Conservation (phyloP, 1,140 invertebrate genomes). For the Anastrepha obliqua region DNA sequence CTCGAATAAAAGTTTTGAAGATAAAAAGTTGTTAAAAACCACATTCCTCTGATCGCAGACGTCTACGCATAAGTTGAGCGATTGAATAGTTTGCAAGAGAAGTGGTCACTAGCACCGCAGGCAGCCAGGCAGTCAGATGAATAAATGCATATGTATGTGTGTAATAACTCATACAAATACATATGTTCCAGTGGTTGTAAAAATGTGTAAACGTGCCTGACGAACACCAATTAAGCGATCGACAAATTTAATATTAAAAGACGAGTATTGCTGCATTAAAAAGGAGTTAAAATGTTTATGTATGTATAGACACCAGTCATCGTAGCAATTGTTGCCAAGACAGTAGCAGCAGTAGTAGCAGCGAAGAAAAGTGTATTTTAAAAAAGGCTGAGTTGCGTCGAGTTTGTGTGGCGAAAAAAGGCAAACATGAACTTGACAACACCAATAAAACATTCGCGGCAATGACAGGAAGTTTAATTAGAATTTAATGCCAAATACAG, state of each 20-base stretch:
- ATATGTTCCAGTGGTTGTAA: slow-evolving; percentile 37
- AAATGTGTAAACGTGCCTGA: slow-evolving; percentile 20
- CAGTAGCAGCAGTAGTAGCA: neutral
- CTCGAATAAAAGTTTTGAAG: neutral
- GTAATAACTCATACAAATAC: neutral
- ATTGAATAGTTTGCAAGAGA: neutral
- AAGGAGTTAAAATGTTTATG: neutral
- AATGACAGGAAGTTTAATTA: slow-evolving; percentile 48
- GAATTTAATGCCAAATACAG: slow-evolving; percentile 48
- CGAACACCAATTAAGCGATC: slow-evolving; percentile 26
- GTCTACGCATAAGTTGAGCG: neutral
- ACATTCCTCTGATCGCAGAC: neutral
- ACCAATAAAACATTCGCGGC: slow-evolving; percentile 19
- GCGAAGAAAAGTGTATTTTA: slow-evolving; percentile 1
- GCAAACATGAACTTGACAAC: neutral
- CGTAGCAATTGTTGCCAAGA: neutral
- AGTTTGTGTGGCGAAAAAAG: neutral
- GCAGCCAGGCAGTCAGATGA: neutral
- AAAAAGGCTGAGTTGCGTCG: neutral
- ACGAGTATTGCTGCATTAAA: neutral
- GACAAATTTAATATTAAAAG: slow-evolving; percentile 25
- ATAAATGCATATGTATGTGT: neutral
- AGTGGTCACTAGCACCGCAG: neutral
- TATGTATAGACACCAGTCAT: neutral
- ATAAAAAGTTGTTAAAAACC: neutral